Conservation (phyloP, 2,888 invertebrate species). For the Drosophila nigritarsus region DNA sequence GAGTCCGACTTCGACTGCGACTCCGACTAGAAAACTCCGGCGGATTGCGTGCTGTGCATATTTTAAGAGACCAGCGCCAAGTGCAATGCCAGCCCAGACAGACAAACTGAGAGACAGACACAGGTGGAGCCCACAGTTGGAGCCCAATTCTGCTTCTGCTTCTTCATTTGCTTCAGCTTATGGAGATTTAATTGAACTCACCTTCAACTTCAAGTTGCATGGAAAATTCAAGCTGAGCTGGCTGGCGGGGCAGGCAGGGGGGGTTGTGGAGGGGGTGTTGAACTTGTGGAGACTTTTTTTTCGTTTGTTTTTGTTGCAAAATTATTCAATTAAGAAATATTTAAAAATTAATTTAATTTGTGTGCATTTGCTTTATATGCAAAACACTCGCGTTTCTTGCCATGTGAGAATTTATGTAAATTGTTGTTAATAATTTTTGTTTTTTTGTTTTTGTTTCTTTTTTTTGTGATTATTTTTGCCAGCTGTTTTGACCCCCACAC, state of each 20-base stretch:
- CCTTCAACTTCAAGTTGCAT: conserved; percentile 64
- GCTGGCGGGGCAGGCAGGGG: background rate
- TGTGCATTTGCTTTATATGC: conserved; percentile 42
- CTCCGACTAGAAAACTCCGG: conserved; percentile 6
- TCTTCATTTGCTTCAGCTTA: conserved; percentile 27
- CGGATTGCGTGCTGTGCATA: conserved; percentile 71
- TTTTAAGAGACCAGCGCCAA: conserved; percentile 61
- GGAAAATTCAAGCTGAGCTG: conserved; percentile 32
- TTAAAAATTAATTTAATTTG: conserved; percentile 67
- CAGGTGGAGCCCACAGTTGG: conserved; percentile 16
- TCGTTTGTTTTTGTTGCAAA: conserved; percentile 35
- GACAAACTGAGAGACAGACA: background rate
- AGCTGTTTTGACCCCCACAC: conserved; percentile 54
- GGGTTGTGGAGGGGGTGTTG: conserved; percentile 29
- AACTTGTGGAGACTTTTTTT: conserved; percentile 55
- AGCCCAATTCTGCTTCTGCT: conserved; percentile 1
- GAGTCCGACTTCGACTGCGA: conserved; percentile 20
- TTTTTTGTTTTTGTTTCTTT: conserved; percentile 12
- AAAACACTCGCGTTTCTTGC: conserved; percentile 52
- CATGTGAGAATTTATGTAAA: conserved; percentile 73
- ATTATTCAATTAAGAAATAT: conserved; percentile 73
- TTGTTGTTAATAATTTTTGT: conserved; percentile 38
- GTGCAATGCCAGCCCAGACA: conserved; percentile 53
- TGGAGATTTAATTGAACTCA: conserved; percentile 63
- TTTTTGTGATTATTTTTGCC: conserved; percentile 24